Evolutionary conservation across 2,113 vertebrate species (phyloP).

Genomic region (Scomber japonicus): DNA sequence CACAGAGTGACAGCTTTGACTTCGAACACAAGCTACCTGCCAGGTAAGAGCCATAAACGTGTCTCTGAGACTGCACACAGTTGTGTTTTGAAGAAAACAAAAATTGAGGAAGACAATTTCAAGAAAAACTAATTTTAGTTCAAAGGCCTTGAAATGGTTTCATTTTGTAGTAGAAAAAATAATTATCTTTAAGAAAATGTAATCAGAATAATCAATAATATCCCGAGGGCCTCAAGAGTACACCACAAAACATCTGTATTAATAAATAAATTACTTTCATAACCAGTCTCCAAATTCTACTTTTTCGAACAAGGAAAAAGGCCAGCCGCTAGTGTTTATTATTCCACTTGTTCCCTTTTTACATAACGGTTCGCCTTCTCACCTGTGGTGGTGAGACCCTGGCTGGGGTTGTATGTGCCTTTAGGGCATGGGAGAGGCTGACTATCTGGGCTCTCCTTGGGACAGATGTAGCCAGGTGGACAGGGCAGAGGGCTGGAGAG

Average conservation of each 20-base stretch:
- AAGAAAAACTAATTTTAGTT: background rate
- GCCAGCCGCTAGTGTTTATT: background rate
- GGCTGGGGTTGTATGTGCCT: constrained; percentile 82
- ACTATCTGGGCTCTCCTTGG: constrained; percentile 59
- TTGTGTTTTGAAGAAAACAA: background rate
- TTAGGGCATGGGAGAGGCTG: constrained; percentile 81
- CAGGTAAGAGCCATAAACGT: constrained; percentile 23
- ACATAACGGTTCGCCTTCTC: background rate
- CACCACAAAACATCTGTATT: background rate
- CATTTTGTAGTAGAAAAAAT: background rate
- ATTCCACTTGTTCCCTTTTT: background rate
- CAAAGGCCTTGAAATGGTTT: background rate
- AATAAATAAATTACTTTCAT: background rate
- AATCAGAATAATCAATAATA: too few relatives aligned
- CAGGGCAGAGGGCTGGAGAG: constrained; percentile 79
- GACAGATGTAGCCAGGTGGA: constrained; percentile 83
- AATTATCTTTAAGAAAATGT: too few relatives aligned
- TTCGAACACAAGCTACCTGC: constrained; percentile 46
- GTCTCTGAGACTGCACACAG: background rate
- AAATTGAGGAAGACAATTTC: background rate
- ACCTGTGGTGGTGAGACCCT: constrained; percentile 82
- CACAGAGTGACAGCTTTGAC: constrained; percentile 43
- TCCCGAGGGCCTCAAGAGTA: background rate
- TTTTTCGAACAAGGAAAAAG: background rate
- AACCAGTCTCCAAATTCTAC: background rate